Conservation (phyloP, 2,888 invertebrate species). For the Drymonia ruficornis region DNA sequence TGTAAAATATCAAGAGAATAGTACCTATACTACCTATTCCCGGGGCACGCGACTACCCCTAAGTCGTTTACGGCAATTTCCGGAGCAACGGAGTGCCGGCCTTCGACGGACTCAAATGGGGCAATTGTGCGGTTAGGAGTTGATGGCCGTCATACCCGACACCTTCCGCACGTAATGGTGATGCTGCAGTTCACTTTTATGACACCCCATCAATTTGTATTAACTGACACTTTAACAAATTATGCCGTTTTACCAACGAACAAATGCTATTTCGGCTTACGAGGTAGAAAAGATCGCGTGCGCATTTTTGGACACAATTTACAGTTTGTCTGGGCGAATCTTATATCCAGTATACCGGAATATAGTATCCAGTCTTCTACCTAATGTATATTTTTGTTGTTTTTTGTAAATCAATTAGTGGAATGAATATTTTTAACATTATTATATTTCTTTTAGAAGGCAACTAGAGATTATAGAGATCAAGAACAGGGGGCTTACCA, state of each 20-base stretch:
- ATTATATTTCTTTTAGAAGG: no score
- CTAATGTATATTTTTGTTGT: no score
- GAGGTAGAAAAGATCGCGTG: not conserved
- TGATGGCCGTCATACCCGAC: conserved; percentile 58
- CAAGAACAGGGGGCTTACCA: no score
- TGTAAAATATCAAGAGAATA: not conserved
- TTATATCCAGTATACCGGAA: no score
- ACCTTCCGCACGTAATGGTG: conserved; percentile 64
- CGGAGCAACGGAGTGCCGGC: conserved; percentile 50
- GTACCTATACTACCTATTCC: no score
- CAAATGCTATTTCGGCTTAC: not conserved
- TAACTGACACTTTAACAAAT: not conserved
- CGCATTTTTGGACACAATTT: not conserved
- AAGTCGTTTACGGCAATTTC: conserved; percentile 54
- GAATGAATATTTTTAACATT: no score
- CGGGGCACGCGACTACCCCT: conserved; percentile 20
- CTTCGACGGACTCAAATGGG: conserved; percentile 56
- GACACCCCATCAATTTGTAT: not conserved
- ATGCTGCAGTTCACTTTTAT: conserved; percentile 31
- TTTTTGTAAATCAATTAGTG: no score
- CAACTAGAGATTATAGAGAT: no score
- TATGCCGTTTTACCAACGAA: not conserved
- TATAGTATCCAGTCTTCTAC: no score
- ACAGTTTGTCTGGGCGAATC: not conserved
- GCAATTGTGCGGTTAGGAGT: conserved; percentile 69